Base-by-base conservation (phyloP, 2,888 invertebrate species). In the Microctonus aethiopoides region DNA sequence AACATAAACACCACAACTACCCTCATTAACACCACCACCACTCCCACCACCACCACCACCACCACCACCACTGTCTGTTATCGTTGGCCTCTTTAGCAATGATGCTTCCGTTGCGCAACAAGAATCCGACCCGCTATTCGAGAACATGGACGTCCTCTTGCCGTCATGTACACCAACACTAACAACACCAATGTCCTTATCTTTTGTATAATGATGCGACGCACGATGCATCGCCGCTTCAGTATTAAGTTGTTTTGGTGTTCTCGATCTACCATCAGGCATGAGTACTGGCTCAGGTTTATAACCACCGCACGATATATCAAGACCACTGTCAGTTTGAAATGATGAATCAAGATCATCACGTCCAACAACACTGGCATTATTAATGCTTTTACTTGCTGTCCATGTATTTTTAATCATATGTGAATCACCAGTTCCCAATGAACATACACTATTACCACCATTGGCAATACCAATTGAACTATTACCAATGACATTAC, bases 391-490 rank as follows among this genome's bases (percentile, higher is more conserved):
- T 88, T 94, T 93, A 84, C 82, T 83, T 29, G 83, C 86, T 34
- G 84, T 82, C 95, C 95, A 95, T 77, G 94, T 94, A 89, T 95
- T 95, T 84, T 95, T 92, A 83, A 95, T 95, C 86, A 95, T 94
- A 84, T 93, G 92, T 6, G 91, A 89, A 79, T 92, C 92, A 24
- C 89, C 89, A 74, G 82, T 75, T 29, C 87, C 86, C 74, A 87
- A 82, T 20, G 87, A 88, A 74, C 89, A 87, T 5, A 90, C 89
- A 65, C 89, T 88, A 46, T 89, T 88, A 74, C 89, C 89, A 95
- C 96, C 84, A 93, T 94, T 82, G 94, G 95, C 87, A 94, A 95
- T 87, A 94, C 95, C 77, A 94, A 92, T 39, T 1, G 72, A 75
- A 0, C 75, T 72, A 68, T 81, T 72, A 1, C 87, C 84, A 75